Evolutionary conservation across 1,140 invertebrate genomes (phyloP).

Genomic region (Aphelenchoides fujianensis): DNA sequence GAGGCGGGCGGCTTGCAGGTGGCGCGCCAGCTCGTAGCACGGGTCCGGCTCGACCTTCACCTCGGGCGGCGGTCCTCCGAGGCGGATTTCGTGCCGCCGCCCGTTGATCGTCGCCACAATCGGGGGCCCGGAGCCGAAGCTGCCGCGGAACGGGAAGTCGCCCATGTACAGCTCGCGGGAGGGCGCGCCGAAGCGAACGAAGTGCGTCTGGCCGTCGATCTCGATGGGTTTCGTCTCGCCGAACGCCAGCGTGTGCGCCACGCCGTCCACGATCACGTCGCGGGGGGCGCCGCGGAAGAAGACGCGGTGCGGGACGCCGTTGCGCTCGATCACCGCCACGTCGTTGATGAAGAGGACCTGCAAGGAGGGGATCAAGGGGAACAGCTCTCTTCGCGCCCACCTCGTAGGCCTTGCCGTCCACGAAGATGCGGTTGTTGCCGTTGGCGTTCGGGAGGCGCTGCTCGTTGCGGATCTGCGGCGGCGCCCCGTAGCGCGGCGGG

Average conservation of each 20-base stretch:
- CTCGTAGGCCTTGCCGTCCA: slow-evolving; percentile 61
- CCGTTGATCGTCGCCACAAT: slow-evolving; percentile 76
- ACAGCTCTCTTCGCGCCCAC: slow-evolving; percentile 17
- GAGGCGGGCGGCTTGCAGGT: slow-evolving; percentile 44
- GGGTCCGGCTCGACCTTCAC: slow-evolving; percentile 66
- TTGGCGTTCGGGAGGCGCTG: slow-evolving; percentile 51
- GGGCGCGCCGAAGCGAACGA: slow-evolving; percentile 82
- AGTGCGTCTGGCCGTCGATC: slow-evolving; percentile 65
- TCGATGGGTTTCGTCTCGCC: slow-evolving; percentile 62
- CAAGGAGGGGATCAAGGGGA: slow-evolving; percentile 24
- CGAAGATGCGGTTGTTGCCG: slow-evolving; percentile 60
- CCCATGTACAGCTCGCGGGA: slow-evolving; percentile 86
- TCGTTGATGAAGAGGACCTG: slow-evolving; percentile 56
- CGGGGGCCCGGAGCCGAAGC: slow-evolving; percentile 85
- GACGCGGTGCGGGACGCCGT: slow-evolving; percentile 54
- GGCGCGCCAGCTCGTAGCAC: slow-evolving; percentile 53
- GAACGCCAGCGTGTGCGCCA: slow-evolving; percentile 43
- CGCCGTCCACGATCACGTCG: slow-evolving; percentile 52
- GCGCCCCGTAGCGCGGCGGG: not conserved
- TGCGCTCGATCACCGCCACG: slow-evolving; percentile 55
- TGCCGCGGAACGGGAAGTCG: slow-evolving; percentile 78
- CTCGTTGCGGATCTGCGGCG: slow-evolving; percentile 43
- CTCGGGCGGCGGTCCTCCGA: slow-evolving; percentile 76
- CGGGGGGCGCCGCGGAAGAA: slow-evolving; percentile 47
- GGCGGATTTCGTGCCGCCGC: slow-evolving; percentile 76